Base-by-base conservation (phyloP, 2,797 vertebrate genomes). In the Philypnodon macrostomus region DNA sequence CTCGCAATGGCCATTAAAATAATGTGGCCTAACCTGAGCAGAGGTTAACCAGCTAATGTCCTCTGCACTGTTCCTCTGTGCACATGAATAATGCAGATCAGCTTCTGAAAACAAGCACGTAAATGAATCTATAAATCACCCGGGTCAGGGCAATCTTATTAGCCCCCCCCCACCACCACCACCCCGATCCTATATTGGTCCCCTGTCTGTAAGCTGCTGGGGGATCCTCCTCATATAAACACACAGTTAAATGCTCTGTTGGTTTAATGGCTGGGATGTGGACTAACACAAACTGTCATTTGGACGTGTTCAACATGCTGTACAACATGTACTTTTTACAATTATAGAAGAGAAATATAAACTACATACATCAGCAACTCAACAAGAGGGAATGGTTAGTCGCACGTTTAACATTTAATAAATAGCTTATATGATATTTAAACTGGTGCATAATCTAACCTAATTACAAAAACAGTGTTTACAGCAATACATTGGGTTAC, bases 61-160 rank as follows among this genome's bases (percentile, higher is more conserved):
- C 77, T 74, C 67, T 35, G 63, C 9, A 54, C 74, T 42, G 73
- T 73, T 70, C 79, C 79, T 84, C 67, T 62, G 71, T 57, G 66
- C 48, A 73, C 83, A 89, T 89, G 86, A 89, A 89, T 89, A 89
- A 89, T 88, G 84, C 85, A 88, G 78, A 82, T 79, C 65, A 53
- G 80, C 79, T 81, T 84, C 73, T 80, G 75, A 87, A 47, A 88
- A 88, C 83, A 89, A 83, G 81, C 79, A 61, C 83, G 81, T 74
- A 86, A 87, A 86, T 83, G 79, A 85, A 88, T 88, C 81, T 75
- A 88, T 86, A 87, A 87, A 88, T 87, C 84, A 85, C 53, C 58
- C 44, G 50, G 79, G 85, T 77, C 74, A 68, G 16, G 29, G 64
- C 50, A 36, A 59, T 56, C 60, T 58, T 58, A 73, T 79, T 73